Base-by-base conservation (phyloP, 2,888 invertebrate species). In the Tuberolachnus salignus region DNA sequence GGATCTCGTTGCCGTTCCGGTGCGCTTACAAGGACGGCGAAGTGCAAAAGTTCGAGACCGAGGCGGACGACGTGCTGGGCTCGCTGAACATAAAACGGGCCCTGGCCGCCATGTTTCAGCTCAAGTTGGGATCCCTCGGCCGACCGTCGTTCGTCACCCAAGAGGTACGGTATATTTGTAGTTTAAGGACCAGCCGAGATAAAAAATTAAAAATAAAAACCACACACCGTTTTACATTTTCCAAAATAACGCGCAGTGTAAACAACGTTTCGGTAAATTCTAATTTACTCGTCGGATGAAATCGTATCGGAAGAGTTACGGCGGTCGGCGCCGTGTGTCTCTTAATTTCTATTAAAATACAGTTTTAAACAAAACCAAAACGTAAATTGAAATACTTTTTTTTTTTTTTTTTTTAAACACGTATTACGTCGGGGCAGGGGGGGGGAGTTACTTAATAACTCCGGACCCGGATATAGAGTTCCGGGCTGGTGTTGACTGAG, bases 1-100 rank as follows among this genome's bases (percentile, higher is more conserved):
- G 73, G 73, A 73, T 72, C 13, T 16, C 73, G 1, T 57, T 64
- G 21, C 67, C 67, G 21, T 80, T 80, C 55, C 44, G 59, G 14
- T 74, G 78, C 13, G n/a, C 42, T 0, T 78, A 81, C 42, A 78
- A 80, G 14, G 82, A 83, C 8, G 82, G 70, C 10, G 80, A 70
- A 53, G 34, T 69, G n/a, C 69, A 49, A 34, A 59, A 57, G 23
- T 66, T 83, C 49, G 71, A 78, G 23, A 80, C 69, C 16, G 81
- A 81, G 23, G 87, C 87, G 0, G 89, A 87, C 0, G 97, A 97
- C 84, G 89, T 90, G 0, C 89, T 90, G 21, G 91, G 92, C 84
- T 92, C 94, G 0, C 89, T 96, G 75, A 97, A 97, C 87, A 90
- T 97, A 84, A 97, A 97, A 87, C 90, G 95, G 82, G 95, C 93